Conservation (phyloP, 2,797 vertebrate genomes). For the Orientallactaga sibirica region DNA sequence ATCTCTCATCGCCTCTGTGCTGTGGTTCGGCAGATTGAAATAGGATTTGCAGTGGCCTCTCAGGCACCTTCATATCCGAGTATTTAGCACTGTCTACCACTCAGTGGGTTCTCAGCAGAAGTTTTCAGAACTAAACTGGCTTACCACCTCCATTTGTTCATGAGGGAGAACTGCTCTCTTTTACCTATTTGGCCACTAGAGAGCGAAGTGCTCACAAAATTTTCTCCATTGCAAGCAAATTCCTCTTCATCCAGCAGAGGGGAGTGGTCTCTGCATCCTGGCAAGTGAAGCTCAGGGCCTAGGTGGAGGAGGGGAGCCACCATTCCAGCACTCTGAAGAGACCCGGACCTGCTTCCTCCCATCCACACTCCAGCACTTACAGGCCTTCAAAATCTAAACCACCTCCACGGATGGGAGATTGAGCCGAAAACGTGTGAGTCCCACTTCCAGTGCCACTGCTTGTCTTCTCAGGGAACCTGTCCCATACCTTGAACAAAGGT, state of each 20-base stretch:
- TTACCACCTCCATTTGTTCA: not conserved
- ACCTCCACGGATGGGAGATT: not conserved
- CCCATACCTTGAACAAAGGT: not conserved
- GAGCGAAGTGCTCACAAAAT: slow-evolving; percentile 28
- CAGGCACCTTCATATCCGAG: not conserved
- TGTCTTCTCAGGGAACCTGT: not conserved
- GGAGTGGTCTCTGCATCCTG: not conserved
- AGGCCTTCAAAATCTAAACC: not conserved
- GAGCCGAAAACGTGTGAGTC: not conserved
- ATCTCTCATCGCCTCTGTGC: not conserved
- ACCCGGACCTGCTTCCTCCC: not conserved
- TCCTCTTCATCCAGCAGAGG: not conserved
- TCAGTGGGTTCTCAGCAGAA: not conserved
- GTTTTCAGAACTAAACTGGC: not conserved
- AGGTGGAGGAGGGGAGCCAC: not conserved
- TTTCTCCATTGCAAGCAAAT: not conserved
- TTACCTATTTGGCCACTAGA: slow-evolving; percentile 9
- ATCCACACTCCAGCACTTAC: not conserved
- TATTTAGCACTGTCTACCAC: not conserved
- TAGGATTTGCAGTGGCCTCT: not conserved
- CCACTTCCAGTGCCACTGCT: fast-evolving
- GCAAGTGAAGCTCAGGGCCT: not conserved
- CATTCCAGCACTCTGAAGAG: not conserved
- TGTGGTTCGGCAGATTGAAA: not conserved
- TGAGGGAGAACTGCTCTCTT: not conserved